A percentile compares a stretch with the other conserved stretches of the same genome.
Conservation (phyloP, 2,888 invertebrate species). For the Eupithecia subfuscata region DNA sequence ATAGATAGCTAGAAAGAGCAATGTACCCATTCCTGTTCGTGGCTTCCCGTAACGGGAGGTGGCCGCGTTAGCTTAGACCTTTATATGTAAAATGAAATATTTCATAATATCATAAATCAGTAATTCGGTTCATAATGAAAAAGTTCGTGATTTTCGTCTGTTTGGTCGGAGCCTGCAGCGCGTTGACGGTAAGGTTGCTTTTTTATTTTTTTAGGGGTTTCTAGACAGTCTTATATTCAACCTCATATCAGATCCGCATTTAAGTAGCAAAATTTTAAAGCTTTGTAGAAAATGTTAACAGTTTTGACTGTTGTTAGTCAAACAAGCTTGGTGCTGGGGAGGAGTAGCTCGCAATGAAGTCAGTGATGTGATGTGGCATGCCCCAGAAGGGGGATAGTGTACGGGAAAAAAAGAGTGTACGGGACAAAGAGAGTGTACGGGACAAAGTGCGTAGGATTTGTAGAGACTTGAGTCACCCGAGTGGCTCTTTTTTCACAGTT, state of each 20-base stretch:
- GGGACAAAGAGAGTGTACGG: too few species aligned
- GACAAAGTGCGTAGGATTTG: too few species aligned
- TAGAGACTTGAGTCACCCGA: too few species aligned
- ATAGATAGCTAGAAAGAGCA: slow-evolving; percentile 55
- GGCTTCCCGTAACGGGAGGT: slow-evolving; percentile 55
- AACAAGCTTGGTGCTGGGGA: too few species aligned
- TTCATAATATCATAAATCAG: slow-evolving; percentile 7
- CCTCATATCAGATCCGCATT: too few species aligned
- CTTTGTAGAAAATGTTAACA: not conserved
- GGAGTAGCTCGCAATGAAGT: too few species aligned
- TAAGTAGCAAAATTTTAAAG: too few species aligned
- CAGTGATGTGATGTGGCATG: too few species aligned
- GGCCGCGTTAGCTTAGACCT: slow-evolving; percentile 41
- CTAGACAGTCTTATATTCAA: not conserved
- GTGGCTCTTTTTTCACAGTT: too few species aligned
- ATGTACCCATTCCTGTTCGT: slow-evolving; percentile 65
- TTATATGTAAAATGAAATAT: slow-evolving; percentile 11
- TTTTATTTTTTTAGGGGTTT: not conserved
- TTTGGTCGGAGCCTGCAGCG: slow-evolving; percentile 36
- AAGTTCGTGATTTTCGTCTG: slow-evolving; percentile 43
- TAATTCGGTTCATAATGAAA: slow-evolving; percentile 35
- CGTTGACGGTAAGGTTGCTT: slow-evolving; percentile 42
- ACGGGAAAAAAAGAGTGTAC: too few species aligned
- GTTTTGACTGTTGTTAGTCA: not conserved
- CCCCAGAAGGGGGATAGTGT: too few species aligned